Base-by-base conservation (phyloP, 2,113 vertebrate genomes). In the Mastomys natalensis region DNA sequence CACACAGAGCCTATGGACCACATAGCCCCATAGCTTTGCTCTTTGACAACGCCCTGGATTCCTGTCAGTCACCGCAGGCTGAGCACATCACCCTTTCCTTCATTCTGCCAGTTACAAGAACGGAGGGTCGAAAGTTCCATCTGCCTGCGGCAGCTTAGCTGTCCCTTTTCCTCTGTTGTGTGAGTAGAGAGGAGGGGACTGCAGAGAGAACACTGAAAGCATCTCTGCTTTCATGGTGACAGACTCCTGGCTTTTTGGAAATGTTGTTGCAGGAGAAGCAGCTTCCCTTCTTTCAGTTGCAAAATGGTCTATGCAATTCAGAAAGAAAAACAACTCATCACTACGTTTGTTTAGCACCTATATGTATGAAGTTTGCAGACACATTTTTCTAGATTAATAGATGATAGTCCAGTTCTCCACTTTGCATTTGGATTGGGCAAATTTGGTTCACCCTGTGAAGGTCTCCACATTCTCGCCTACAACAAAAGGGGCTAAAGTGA, bases 221-320 rank as follows among this genome's bases (percentile, higher is more conserved):
- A 31, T 96, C 34, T 10, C 26, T 40, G 70, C 11, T 93, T 89
- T 73, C 86, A 40, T 34, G 3, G 87, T 31, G 51, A 81, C 73
- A 68, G 78, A 84, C 96, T 96, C 43, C 37, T 95, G 78, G 15
- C 66, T 96, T 53, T 89, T 78, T 29, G 26, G n/a, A 93, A 95
- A 90, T 84, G 19, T 4, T 40, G 19, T 95, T 95, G n/a, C 13
- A 51, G 76, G 6, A 85, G 45, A 60, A 95, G 74, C 66, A 93
- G 97, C 73, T 87, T 97, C 4, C 34, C 87, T 86, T 68, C 89
- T 94, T 97, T 91, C 12, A 96, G 94, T 90, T 51, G 5, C 68
- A 86, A 70, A 13, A 1, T 92, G 15, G 78, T 93, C 96, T 91
- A 76, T 43, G 40, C n/a, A 90, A 95, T 87, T 93, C 73, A 93